phyloP scores from a whole-genome alignment of 2,797 vertebrate genomes.

The Sebastes ruberrimus region DNA sequence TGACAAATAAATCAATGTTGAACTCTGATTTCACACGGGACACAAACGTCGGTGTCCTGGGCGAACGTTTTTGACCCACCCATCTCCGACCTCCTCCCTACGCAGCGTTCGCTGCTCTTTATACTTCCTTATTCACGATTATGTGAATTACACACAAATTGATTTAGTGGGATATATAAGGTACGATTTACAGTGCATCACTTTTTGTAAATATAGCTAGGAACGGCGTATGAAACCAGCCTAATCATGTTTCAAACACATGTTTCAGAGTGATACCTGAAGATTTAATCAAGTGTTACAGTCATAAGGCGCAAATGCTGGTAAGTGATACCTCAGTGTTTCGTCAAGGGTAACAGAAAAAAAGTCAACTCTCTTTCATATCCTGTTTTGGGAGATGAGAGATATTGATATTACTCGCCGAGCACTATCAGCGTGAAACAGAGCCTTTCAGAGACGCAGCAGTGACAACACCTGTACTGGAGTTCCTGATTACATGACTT shows the following conservation, averaged over 20 bases:
- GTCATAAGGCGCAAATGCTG: constrained; percentile 18
- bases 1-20: no score
- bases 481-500: constrained; percentile 57
- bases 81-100: no score
- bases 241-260: constrained; percentile 11
- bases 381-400: constrained; percentile 73
- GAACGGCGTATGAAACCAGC: no score
- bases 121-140: no score
- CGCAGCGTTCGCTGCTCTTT: no score
- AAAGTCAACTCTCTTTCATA: constrained; percentile 64
- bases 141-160: no score
- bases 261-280: constrained; percentile 25
- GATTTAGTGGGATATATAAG: no score
- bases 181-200: no score
- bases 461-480: constrained; percentile 59
- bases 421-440: constrained; percentile 61
- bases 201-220: no score
- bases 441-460: constrained; percentile 45
- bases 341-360: constrained; percentile 48
- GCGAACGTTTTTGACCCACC: no score
- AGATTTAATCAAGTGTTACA: constrained; percentile 28
- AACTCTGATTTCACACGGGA: no score
- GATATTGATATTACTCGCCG: constrained; percentile 62
- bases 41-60: no score
- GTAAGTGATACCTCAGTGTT: constrained; percentile 38